phyloP scores from a whole-genome alignment of 2,888 invertebrate species.

The Hydriomena furcata region DNA sequence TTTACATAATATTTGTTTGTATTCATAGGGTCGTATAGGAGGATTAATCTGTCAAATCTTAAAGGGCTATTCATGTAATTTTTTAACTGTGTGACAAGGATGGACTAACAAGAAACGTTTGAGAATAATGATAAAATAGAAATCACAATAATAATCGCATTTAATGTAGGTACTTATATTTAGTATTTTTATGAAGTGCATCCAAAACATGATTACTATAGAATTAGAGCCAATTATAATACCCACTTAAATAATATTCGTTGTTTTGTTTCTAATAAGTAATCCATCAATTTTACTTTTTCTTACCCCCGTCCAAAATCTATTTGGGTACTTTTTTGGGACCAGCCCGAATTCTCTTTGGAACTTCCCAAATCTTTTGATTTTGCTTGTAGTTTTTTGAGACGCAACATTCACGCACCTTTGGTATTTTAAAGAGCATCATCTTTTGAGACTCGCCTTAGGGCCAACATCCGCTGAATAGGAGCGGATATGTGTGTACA shows the following conservation, averaged over 20 bases:
- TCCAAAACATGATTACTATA: not conserved
- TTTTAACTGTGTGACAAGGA: too few relatives aligned
- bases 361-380: not conserved
- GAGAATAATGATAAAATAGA: too few relatives aligned
- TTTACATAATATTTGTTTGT: too few relatives aligned
- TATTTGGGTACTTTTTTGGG: constrained; percentile 38
- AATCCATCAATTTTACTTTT: not conserved
- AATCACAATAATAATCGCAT: too few relatives aligned
- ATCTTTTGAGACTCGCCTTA: not conserved
- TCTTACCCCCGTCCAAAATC: not conserved
- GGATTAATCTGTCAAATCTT: too few relatives aligned
- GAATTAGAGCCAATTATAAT: constrained; percentile 10
- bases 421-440: not conserved
- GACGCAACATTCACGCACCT: not conserved
- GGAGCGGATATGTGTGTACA: too few relatives aligned
- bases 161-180: too few relatives aligned
- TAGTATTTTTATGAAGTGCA: too few relatives aligned
- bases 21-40: too few relatives aligned
- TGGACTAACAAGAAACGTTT: too few relatives aligned
- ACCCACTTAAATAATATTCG: constrained; percentile 13
- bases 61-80: too few relatives aligned
- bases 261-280: constrained; percentile 5
- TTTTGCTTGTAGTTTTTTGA: not conserved
- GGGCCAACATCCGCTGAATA: too few relatives aligned
- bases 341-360: constrained; percentile 38